Percentiles rank a stretch among this genome's conserved stretches.
These are phyloP conservation scores for Lutjanus erythropterus DNA, from an alignment of 2,113 vertebrate species.

Conservation along the genomic window DNA sequence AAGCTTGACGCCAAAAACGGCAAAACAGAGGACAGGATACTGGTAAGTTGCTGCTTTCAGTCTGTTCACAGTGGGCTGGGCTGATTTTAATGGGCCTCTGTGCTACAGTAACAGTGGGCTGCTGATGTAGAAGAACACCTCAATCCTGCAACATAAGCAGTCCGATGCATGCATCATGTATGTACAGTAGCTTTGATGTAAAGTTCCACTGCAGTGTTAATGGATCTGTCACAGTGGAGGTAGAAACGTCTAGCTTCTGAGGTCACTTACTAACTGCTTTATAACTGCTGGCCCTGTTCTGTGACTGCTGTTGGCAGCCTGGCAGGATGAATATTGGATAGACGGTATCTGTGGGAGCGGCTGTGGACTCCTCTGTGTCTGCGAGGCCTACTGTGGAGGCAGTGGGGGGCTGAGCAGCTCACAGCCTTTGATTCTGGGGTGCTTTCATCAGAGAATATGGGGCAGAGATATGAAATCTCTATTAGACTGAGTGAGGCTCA, in stretches of 20 bases:
- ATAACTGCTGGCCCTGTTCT: slow-evolving; percentile 8
- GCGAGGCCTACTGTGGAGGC: slow-evolving; percentile 34
- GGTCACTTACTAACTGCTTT: slow-evolving; percentile 27
- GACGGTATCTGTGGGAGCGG: slow-evolving; percentile 44
- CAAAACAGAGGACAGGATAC: slow-evolving; percentile 83
- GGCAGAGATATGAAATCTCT: slow-evolving; percentile 65
- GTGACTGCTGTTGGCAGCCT: slow-evolving; percentile 27
- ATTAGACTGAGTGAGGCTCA: slow-evolving; percentile 50
- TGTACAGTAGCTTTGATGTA: slow-evolving; percentile 47
- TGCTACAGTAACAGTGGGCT: slow-evolving; percentile 2
- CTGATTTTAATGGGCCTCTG: slow-evolving; percentile 20
- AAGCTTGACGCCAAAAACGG: slow-evolving; percentile 84
- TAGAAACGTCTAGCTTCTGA: neutral
- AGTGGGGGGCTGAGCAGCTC: slow-evolving; percentile 49
- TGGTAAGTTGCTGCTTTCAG: slow-evolving; percentile 74
- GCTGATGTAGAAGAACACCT: slow-evolving; percentile 17
- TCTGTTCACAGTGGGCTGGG: neutral
- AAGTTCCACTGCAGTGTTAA: slow-evolving; percentile 27
- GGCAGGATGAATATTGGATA: slow-evolving; percentile 60
- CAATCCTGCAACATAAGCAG: slow-evolving; percentile 30
- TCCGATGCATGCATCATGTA: slow-evolving; percentile 45
- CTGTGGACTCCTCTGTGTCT: slow-evolving; percentile 45
- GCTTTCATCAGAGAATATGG: slow-evolving; percentile 77
- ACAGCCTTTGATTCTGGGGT: slow-evolving; percentile 71
- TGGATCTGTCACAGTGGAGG: slow-evolving; percentile 28